Evolutionary conservation across 37 sponge, comb jelly and placozoan genomes (phyloP).

Genomic region (Diacarnus erythraeanus): DNA sequence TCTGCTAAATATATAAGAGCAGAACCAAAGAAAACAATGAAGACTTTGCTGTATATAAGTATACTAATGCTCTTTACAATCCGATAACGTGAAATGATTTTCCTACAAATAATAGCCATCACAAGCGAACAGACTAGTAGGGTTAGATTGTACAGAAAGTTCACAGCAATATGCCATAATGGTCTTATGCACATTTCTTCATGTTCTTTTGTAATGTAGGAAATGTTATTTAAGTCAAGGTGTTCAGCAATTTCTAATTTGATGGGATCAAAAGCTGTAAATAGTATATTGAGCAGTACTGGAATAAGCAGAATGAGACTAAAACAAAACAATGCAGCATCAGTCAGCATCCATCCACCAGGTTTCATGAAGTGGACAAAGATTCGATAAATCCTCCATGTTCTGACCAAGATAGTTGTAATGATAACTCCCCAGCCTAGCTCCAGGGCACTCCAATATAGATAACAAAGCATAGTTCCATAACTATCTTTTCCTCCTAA

Average conservation of each 20-base stretch:
- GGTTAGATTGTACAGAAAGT: not conserved
- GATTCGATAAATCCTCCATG: constrained; percentile 26
- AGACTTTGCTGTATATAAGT: not conserved
- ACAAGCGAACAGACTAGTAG: not conserved
- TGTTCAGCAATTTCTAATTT: not conserved
- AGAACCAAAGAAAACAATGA: not conserved
- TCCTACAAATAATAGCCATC: not conserved
- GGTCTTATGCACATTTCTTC: not conserved
- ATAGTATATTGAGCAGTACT: not conserved
- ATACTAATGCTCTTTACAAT: not conserved
- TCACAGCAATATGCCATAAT: not conserved
- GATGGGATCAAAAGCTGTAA: not conserved
- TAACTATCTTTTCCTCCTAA: not conserved
- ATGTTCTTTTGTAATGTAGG: no score
- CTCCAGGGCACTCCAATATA: not conserved
- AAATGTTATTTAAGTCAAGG: not conserved
- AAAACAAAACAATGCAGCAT: not conserved
- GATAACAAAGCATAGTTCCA: not conserved
- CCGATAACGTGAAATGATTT: not conserved
- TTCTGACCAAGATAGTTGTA: not conserved
- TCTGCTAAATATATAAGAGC: not conserved
- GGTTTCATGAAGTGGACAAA: constrained; percentile 24
- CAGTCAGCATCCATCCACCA: not conserved
- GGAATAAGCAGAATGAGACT: not conserved
- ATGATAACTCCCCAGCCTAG: not conserved